These are phyloP conservation scores for Montipora sp. DNA, from an alignment of 64 coral and sea anemone genomes.

Conservation along the genomic window DNA sequence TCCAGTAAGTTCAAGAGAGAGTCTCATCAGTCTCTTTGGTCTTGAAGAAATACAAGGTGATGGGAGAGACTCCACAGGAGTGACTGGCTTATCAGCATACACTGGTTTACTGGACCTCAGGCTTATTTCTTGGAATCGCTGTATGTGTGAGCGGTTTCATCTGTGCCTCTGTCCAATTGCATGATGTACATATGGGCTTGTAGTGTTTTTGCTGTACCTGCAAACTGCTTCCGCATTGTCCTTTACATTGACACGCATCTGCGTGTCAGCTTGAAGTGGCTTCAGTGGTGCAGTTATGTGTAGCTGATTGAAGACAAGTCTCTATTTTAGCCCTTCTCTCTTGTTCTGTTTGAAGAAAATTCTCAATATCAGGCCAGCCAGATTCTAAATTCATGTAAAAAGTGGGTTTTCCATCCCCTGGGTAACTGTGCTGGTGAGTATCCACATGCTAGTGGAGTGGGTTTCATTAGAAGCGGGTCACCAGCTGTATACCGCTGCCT, in stretches of 20 bases:
- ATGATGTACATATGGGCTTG: constrained; percentile 36
- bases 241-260: constrained; percentile 26
- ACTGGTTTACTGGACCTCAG: not conserved
- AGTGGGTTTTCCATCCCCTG: constrained; percentile 21
- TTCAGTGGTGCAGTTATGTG: not conserved
- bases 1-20: not conserved
- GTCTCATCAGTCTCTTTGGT: not conserved
- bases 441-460: constrained; percentile 33
- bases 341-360: not conserved
- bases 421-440: constrained; percentile 56
- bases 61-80: not conserved
- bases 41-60: not conserved
- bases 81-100: not conserved
- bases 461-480: too few species aligned
- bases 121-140: not conserved
- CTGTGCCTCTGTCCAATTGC: not conserved
- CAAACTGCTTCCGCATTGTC: not conserved
- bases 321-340: constrained; percentile 20
- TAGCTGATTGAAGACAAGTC: constrained; percentile 14
- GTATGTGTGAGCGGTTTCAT: constrained; percentile 47
- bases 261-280: constrained; percentile 34
- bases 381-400: not conserved
- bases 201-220: constrained; percentile 36
- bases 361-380: constrained; percentile 17
- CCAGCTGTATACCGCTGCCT: too few species aligned